phyloP scores from a whole-genome alignment of 2,888 invertebrate species.

The Pelosia muscerda region DNA sequence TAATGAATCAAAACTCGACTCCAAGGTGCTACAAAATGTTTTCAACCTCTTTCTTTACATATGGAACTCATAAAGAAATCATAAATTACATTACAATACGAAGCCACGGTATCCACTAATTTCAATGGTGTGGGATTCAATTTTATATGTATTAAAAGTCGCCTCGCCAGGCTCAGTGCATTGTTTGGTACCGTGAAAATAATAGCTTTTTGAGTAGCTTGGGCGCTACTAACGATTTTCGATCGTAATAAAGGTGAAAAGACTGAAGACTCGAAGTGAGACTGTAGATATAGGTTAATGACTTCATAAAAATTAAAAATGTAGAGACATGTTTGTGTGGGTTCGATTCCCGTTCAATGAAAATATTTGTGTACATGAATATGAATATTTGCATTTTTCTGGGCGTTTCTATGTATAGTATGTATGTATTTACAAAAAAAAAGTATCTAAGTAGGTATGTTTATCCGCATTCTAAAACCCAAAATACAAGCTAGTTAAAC shows the following conservation, averaged over 20 bases:
- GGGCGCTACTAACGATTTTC: neutral
- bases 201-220: slow-evolving; percentile 40
- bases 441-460: too few species aligned
- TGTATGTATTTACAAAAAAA: too few species aligned
- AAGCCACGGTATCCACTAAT: slow-evolving; percentile 64
- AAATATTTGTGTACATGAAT: too few species aligned
- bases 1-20: neutral
- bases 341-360: too few species aligned
- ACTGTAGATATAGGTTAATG: too few species aligned
- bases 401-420: too few species aligned
- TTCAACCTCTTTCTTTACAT: slow-evolving; percentile 27
- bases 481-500: too few species aligned
- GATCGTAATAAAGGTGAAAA: neutral
- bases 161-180: slow-evolving; percentile 50
- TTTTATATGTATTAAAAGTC: slow-evolving; percentile 66
- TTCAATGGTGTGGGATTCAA: slow-evolving; percentile 69
- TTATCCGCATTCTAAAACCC: too few species aligned
- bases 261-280: neutral
- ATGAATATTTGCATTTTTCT: too few species aligned
- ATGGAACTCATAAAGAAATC: slow-evolving; percentile 62
- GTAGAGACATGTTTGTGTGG: too few species aligned
- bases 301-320: too few species aligned
- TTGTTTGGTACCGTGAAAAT: slow-evolving; percentile 58
- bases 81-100: slow-evolving; percentile 68
- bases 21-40: slow-evolving; percentile 31